Base-by-base conservation (phyloP, 2,113 vertebrate genomes). In the Empidonax alnorum region DNA sequence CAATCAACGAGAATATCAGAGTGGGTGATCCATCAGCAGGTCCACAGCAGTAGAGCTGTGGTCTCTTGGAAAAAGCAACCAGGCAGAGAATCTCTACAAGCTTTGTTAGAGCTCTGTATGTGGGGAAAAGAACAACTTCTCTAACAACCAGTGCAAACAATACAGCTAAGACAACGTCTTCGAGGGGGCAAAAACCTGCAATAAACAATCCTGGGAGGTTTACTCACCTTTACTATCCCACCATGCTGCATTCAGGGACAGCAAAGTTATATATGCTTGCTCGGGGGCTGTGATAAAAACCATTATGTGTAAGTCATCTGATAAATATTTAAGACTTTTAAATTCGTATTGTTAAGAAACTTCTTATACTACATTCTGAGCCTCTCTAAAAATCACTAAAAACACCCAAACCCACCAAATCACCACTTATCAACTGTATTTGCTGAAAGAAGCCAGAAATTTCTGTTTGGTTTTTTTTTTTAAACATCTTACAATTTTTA, bases 211-310 rank as follows among this genome's bases (percentile, higher is more conserved):
- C 53, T 14, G 3, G 50, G 23, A 53, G 13, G 33, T 24, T 55
- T 65, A 78, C 90, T 91, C 44, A 89, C 87, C 84, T 87, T 73
- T 85, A 55, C 19, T 84, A 68, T 85, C 52, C 78, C 75, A 72
- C 75, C 68, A 67, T 3, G 46, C 33, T 77, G 92, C 65, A 47
- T 93, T 95, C 87, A 91, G 62, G 52, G 79, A 90, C 71, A 94
- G 69, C 87, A 93, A 23, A 65, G 78, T 77, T 67, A 89, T 33
- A 47, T 82, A 91, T 4, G 74, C 61, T 87, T 95, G 74, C 31
- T 94, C 81, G 0, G 93, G 87, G 35, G 82, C 89, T 87, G 65
- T 31, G 59, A 91, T 24, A 87, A 84, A 94, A 89, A 87, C 0
- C 42, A 74, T 39, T 58, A 56, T 5, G 33, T 68, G 0, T 63